These are phyloP conservation scores for Eumacrocentrus americanus DNA, from an alignment of 2,888 invertebrate species.

Conservation along the genomic window DNA sequence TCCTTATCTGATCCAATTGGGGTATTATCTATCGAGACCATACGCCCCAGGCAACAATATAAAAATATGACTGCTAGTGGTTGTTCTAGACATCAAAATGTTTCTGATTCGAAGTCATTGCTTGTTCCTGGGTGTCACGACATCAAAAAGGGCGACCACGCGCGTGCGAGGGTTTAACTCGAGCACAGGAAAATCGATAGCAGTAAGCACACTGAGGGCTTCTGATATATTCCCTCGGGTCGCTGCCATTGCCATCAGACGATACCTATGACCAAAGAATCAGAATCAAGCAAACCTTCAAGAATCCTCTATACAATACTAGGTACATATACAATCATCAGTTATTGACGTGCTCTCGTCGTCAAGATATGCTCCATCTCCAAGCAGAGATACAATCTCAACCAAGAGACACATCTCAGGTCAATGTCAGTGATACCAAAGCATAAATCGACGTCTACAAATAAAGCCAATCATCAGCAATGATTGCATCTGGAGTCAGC, in stretches of 20 bases:
- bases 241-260: neutral
- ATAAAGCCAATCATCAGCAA: too few species aligned
- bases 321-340: neutral
- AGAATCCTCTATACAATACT: neutral
- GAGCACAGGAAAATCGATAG: conserved; percentile 39
- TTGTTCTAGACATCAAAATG: too few species aligned
- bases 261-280: neutral
- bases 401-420: neutral
- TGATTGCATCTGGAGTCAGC: too few species aligned
- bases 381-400: neutral
- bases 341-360: neutral
- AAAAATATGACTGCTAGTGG: too few species aligned
- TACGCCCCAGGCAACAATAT: too few species aligned
- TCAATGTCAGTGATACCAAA: neutral
- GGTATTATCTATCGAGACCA: too few species aligned
- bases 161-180: conserved; percentile 26
- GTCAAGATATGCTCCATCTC: neutral
- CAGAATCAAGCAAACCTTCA: neutral
- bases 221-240: conserved; percentile 23
- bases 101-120: too few species aligned
- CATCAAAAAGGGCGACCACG: neutral
- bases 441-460: too few species aligned
- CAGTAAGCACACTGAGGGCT: conserved; percentile 35
- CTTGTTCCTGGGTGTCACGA: too few species aligned
- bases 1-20: too few species aligned